Base-by-base conservation (phyloP, 1,140 invertebrate genomes). In the Heliconius eleuchia region DNA sequence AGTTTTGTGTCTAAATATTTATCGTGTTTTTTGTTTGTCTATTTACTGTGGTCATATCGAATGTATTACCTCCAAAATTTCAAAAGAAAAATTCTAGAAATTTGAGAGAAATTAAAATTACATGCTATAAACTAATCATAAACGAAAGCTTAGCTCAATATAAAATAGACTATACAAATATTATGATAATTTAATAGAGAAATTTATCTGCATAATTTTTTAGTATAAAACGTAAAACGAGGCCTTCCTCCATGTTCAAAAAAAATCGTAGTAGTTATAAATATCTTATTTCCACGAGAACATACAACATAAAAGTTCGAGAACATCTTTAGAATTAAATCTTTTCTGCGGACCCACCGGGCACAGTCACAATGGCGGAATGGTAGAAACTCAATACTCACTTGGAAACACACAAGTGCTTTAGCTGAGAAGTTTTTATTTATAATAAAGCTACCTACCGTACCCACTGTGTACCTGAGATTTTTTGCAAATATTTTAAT, bases 341-440 rank as follows among this genome's bases (percentile, higher is more conserved):
- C 83, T 85, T 80, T 76, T 77, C 60, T 39, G 76, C 27, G 75
- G 75, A 71, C 55, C 55, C 78, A 73, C 66, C 60, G 57, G 52
- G 73, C 52, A 52, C 19, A 19, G 34, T n/a, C 74, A 87, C 86
- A 87, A 85, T 84, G 76, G 83, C 27, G 57, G 81, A 84, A 84
- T 85, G 82, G 85, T 81, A 88, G 86, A 86, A 89, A 89, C 83
- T 90, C 86, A 87, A 88, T 89, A 87, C 84, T 81, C 77, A 84
- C 81, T 85, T 77, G 52, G 77, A 77, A 81, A 78, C 75, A 82
- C 81, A 80, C 77, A 79, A 80, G 81, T 78, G 80, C 77, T 84
- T 84, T 85, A 77, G 78, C 70, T 74, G 77, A 75, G 80, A 81
- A 80, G 78, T 83, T 82, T 82, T 83, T 84, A 78, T 81, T 78